Evolutionary conservation across 1,140 invertebrate genomes (phyloP).

Genomic region (Asobara japonica): DNA sequence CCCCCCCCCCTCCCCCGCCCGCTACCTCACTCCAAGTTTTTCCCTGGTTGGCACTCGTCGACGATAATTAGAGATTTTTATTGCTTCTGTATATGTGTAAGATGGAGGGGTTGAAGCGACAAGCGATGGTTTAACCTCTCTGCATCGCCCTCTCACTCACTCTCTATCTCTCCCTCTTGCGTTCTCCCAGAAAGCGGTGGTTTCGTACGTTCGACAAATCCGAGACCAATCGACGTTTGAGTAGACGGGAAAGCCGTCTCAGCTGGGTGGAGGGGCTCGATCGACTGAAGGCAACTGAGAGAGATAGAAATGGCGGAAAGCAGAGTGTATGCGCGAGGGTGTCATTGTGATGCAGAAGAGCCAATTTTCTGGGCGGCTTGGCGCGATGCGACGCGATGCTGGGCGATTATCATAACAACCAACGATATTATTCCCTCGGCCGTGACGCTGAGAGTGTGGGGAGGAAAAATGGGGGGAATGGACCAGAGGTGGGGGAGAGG

Average conservation of each 20-base stretch:
- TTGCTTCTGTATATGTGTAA: constrained; percentile 10
- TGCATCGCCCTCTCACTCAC: neutral
- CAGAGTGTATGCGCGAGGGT: constrained; percentile 44
- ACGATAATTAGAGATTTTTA: constrained; percentile 38
- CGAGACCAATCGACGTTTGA: constrained; percentile 9
- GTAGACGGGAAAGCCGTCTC: neutral
- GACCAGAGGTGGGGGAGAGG: neutral
- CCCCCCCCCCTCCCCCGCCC: no score
- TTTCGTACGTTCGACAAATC: constrained; percentile 40
- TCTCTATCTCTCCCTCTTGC: neutral
- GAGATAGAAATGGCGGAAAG: constrained; percentile 33
- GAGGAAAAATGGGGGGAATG: constrained; percentile 17
- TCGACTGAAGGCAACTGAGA: constrained; percentile 20
- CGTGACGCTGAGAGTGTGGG: constrained; percentile 36
- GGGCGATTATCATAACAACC: constrained; percentile 68
- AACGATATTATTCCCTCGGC: constrained; percentile 64
- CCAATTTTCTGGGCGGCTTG: constrained; percentile 69
- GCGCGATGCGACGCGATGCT: constrained; percentile 63
- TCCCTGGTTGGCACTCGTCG: neutral
- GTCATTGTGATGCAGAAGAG: constrained; percentile 68
- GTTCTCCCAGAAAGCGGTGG: constrained; percentile 5
- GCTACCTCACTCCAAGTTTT: no score
- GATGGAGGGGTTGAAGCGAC: neutral
- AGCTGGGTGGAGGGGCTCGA: constrained; percentile 20
- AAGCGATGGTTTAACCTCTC: constrained; percentile 13